These are phyloP conservation scores for Micrasema longulum DNA, from an alignment of 1,140 invertebrate genomes.

Conservation along the genomic window DNA sequence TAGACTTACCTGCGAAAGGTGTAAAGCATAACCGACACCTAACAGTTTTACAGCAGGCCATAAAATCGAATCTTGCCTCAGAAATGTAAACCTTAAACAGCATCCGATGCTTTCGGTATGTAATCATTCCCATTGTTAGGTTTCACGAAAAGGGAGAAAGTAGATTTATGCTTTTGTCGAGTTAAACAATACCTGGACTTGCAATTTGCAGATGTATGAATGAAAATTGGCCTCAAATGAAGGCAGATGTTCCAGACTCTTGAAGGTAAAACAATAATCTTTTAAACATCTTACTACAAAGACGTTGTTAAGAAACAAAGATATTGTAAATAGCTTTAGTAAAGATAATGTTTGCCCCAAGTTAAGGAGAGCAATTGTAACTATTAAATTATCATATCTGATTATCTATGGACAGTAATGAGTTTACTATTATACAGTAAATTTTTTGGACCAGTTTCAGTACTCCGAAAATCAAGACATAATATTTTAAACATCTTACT, in stretches of 20 bases:
- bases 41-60: conserved; percentile 35
- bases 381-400: too few species aligned
- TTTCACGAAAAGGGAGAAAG: conserved; percentile 47
- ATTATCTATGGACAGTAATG: too few species aligned
- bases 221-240: neutral
- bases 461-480: too few species aligned
- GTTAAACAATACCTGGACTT: conserved; percentile 9
- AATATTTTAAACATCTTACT: too few species aligned
- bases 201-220: conserved; percentile 20
- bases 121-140: conserved; percentile 42
- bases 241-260: too few species aligned
- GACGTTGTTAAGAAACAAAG: too few species aligned
- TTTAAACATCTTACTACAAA: too few species aligned
- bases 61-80: conserved; percentile 30
- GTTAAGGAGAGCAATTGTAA: too few species aligned
- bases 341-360: too few species aligned
- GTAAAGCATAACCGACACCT: conserved; percentile 38
- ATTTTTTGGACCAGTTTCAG: too few species aligned
- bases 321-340: neutral
- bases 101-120: conserved; percentile 13
- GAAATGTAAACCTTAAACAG: conserved; percentile 26
- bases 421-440: too few species aligned
- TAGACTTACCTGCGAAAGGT: conserved; percentile 44
- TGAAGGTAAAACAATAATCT: too few species aligned
- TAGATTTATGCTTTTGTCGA: conserved; percentile 25